Evolutionary conservation across 2,888 invertebrate genomes (phyloP).

Genomic region (Pseudanteris insignis): DNA sequence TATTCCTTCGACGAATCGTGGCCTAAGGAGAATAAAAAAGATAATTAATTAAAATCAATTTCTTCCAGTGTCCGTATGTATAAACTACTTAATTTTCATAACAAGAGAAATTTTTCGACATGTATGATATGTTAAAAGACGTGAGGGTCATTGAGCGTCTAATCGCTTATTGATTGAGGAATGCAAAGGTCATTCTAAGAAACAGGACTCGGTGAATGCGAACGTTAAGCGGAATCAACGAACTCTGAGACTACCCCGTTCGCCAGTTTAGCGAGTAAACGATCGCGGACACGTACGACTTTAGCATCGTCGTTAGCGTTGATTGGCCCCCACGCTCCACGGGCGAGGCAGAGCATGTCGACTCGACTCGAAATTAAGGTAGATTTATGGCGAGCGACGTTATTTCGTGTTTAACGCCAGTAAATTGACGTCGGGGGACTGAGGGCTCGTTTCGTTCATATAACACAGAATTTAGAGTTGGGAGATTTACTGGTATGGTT

Average conservation of each 20-base stretch:
- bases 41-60: too few relatives aligned
- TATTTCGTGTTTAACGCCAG: slow-evolving; percentile 55
- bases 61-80: too few relatives aligned
- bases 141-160: neutral
- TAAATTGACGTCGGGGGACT: slow-evolving; percentile 52
- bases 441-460: slow-evolving; percentile 43
- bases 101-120: too few relatives aligned
- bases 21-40: neutral
- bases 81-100: too few relatives aligned
- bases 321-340: slow-evolving; percentile 51
- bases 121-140: too few relatives aligned
- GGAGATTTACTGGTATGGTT: slow-evolving; percentile 48
- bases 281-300: slow-evolving; percentile 52
- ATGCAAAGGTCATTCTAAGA: slow-evolving; percentile 34
- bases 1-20: too few relatives aligned
- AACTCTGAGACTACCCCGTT: slow-evolving; percentile 43
- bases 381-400: slow-evolving; percentile 55
- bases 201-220: slow-evolving; percentile 28
- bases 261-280: slow-evolving; percentile 51
- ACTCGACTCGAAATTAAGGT: slow-evolving; percentile 53
- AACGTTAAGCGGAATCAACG: slow-evolving; percentile 43
- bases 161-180: slow-evolving; percentile 34
- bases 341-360: slow-evolving; percentile 45
- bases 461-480: slow-evolving; percentile 44
- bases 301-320: slow-evolving; percentile 55